phyloP scores from a whole-genome alignment of 2,888 invertebrate species.

The Drosophila tanythrix region DNA sequence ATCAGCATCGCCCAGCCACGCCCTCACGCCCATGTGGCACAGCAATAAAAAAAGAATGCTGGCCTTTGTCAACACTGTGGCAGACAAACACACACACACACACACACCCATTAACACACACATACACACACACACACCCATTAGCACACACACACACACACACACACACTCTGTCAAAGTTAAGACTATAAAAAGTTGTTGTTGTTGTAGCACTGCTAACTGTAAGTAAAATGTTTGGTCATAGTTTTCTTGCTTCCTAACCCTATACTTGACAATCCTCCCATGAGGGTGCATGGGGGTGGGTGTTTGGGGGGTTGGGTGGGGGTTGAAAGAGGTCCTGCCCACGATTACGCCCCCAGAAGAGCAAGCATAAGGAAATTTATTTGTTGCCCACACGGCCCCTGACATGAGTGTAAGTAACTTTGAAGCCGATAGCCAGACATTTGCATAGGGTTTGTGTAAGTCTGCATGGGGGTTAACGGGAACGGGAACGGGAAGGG shows the following conservation, averaged over 20 bases:
- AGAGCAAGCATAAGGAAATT: slow-evolving; percentile 57
- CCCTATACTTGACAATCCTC: slow-evolving; percentile 17
- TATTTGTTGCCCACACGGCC: slow-evolving; percentile 53
- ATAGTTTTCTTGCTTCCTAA: slow-evolving; percentile 58
- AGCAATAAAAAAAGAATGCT: slow-evolving; percentile 5
- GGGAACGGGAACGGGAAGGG: too few relatives aligned
- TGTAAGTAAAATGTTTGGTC: slow-evolving; percentile 70
- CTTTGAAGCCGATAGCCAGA: slow-evolving; percentile 41
- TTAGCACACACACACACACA: too few relatives aligned
- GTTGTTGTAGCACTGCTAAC: slow-evolving; percentile 46
- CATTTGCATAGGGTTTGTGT: slow-evolving; percentile 8
- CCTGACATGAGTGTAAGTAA: slow-evolving; percentile 57
- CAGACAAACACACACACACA: slow-evolving; percentile 19
- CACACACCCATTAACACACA: slow-evolving; percentile 1
- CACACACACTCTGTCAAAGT: slow-evolving; percentile 5
- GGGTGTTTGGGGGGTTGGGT: background rate
- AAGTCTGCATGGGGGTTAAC: background rate
- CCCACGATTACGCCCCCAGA: slow-evolving; percentile 3
- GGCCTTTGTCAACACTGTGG: slow-evolving; percentile 72
- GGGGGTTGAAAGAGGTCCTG: slow-evolving; percentile 1
- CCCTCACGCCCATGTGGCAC: slow-evolving; percentile 6
- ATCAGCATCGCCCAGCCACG: slow-evolving; percentile 56
- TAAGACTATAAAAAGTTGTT: slow-evolving; percentile 57
- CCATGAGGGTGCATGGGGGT: background rate
- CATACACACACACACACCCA: background rate